Evolutionary conservation across 2,888 invertebrate genomes (phyloP).

Genomic region (Acleris laterana): DNA sequence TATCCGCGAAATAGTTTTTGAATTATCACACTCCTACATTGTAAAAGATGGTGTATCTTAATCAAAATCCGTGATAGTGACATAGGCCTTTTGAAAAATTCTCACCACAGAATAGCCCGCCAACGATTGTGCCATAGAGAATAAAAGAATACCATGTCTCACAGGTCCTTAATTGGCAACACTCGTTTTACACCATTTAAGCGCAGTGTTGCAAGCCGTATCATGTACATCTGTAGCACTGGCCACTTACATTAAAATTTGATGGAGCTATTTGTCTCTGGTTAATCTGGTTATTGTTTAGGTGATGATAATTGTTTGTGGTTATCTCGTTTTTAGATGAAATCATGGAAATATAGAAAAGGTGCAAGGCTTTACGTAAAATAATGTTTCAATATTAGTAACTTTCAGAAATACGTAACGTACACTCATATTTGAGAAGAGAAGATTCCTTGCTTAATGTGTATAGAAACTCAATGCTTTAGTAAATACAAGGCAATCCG

Average conservation of each 20-base stretch:
- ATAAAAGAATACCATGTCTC: conserved; percentile 37
- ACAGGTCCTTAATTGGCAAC: conserved; percentile 34
- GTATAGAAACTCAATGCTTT: too few species aligned
- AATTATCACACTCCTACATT: too few species aligned
- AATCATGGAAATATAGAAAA: conserved; percentile 8
- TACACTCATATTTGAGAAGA: too few species aligned
- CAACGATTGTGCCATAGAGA: conserved; percentile 27
- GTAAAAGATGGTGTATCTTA: too few species aligned
- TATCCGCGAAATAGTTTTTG: too few species aligned
- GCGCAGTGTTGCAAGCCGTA: conserved; percentile 31
- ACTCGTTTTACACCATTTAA: conserved; percentile 34
- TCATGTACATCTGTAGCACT: conserved; percentile 27
- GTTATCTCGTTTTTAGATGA: conserved; percentile 26
- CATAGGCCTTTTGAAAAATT: conserved; percentile 6
- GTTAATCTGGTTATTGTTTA: conserved; percentile 20
- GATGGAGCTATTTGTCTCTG: conserved; percentile 34
- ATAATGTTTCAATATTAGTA: too few species aligned
- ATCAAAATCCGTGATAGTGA: neutral
- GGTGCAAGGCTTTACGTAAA: neutral
- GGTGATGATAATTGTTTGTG: conserved; percentile 27
- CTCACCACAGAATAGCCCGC: conserved; percentile 16
- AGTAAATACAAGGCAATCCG: too few species aligned
- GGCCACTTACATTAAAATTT: conserved; percentile 26
- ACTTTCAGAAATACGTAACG: too few species aligned
- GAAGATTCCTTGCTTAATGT: too few species aligned